phyloP scores from a whole-genome alignment of 2,797 vertebrate species.

The Liparis tanakae region DNA sequence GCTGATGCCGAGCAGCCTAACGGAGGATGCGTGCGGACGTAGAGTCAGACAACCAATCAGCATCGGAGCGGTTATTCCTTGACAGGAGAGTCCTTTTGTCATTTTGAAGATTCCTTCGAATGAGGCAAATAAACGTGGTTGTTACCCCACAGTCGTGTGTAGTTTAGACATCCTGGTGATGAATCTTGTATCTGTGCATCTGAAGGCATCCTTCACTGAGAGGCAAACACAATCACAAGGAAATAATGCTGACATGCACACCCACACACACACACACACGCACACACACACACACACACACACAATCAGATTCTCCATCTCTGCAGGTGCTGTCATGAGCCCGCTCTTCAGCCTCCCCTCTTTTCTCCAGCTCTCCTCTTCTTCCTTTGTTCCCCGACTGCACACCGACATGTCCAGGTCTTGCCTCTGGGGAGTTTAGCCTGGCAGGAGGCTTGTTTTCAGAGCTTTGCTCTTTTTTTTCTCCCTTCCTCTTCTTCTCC shows the following conservation, averaged over 20 bases:
- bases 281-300: conserved; percentile 44
- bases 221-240: conserved; percentile 61
- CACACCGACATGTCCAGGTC: conserved; percentile 82
- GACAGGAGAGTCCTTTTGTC: conserved; percentile 27
- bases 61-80: conserved; percentile 10
- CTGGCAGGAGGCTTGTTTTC: conserved; percentile 83
- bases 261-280: conserved; percentile 33
- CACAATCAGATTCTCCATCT: conserved; percentile 63
- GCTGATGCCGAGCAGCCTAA: conserved; percentile 10
- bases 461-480: conserved; percentile 72
- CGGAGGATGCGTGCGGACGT: conserved; percentile 4
- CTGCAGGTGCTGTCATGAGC: conserved; percentile 79
- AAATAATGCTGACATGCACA: conserved; percentile 60
- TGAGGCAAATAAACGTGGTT: conserved; percentile 35
- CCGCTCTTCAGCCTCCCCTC: conserved; percentile 73
- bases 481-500: conserved; percentile 60
- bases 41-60: conserved; percentile 34
- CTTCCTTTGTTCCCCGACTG: conserved; percentile 81
- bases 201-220: conserved; percentile 61
- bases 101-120: conserved; percentile 38
- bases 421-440: conserved; percentile 76
- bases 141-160: conserved; percentile 8
- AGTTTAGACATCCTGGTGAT: conserved; percentile 37
- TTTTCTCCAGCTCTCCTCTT: conserved; percentile 68
- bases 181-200: conserved; percentile 49